Evolutionary conservation across 2,888 invertebrate species (phyloP).

Genomic region (Anorthoa munda): DNA sequence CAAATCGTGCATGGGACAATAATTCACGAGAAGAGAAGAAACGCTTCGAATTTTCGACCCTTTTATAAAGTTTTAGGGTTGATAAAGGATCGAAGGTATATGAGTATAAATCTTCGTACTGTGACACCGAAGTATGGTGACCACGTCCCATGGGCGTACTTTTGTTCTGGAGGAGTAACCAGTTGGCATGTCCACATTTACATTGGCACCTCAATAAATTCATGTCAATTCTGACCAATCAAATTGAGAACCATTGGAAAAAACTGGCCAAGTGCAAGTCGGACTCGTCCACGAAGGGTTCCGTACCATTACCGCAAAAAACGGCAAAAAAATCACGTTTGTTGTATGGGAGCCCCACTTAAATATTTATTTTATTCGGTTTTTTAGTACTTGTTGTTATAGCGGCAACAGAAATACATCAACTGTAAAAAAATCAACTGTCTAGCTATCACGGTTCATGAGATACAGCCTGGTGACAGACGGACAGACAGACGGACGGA

Average conservation of each 20-base stretch:
- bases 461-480: too few species aligned
- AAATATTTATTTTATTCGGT: too few species aligned
- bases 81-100: not conserved
- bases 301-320: too few species aligned
- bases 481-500: too few species aligned
- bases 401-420: too few species aligned
- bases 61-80: not conserved
- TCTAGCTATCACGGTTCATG: too few species aligned
- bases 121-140: not conserved
- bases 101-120: conserved; percentile 17
- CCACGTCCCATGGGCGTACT: not conserved
- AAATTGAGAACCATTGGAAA: not conserved
- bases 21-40: conserved; percentile 1
- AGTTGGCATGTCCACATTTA: not conserved
- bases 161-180: not conserved
- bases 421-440: too few species aligned
- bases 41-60: not conserved
- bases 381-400: too few species aligned
- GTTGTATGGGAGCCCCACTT: too few species aligned
- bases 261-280: too few species aligned
- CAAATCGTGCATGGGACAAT: not conserved
- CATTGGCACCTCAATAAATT: not conserved
- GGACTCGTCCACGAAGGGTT: too few species aligned
- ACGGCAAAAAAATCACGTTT: too few species aligned
- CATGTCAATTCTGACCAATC: not conserved